Evolutionary conservation across 2,113 vertebrate genomes (phyloP), one percentile per base, ranked within the genome.

Genomic region (Gymnarchus niloticus): DNA sequence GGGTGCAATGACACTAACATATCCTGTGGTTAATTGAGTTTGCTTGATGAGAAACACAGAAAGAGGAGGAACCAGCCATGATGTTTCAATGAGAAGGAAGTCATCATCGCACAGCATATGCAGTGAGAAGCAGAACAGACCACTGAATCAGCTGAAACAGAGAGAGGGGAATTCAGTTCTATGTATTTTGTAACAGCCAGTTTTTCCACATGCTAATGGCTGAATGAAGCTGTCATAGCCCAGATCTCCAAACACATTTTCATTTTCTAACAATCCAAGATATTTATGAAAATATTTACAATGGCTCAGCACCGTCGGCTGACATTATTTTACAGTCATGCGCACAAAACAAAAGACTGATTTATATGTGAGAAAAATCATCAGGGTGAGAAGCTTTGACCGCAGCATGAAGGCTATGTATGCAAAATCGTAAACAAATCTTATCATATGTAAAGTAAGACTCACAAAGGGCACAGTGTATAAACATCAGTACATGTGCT

Each of bases 261-360:
- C 9, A 65, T n/a, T 28, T 12, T 25, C 12, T 9, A 65, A 65
- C 28, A 65, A 33, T 12, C 25, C 12, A 28, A 65, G 61, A 65
- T 65, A 33, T 25, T 65, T 65, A 65, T 65, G 61, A 33, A 69
- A 69, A 69, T 69, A 69, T 69, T 69, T 69, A 69, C 33, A 69
- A 37, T 17, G 65, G 65, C 33, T 41, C 65, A 37, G 28, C 61
- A 59, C 57, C 12, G 1, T 69, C 28, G 12, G 14, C 28, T 12
- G 28, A 37, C 61, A 37, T 69, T 3, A 73, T 41, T 73, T 19
- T 19, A 19, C 28, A 69, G 25, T 69, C 28, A 37, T 69, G 37
- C 28, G 37, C 0, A 37, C 25, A 69, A 6, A 69, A 21, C 28
- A 33, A 12, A 37, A 73, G 65, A 6, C 12, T 33, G n/a, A 73